Conservation (phyloP, 2,113 vertebrate genomes). For the Gymnarchus niloticus region DNA sequence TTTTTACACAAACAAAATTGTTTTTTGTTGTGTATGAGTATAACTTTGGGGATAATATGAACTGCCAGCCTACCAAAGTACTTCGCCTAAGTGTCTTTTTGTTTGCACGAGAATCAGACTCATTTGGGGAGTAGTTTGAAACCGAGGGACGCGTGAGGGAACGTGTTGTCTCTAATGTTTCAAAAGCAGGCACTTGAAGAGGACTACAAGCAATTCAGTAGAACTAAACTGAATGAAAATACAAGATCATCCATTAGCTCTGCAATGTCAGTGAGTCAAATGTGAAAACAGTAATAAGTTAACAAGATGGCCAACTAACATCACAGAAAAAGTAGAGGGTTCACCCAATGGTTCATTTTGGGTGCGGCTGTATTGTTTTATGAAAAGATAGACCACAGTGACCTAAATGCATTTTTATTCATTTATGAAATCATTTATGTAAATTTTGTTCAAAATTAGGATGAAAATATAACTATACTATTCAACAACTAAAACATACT, state of each 20-base stretch:
- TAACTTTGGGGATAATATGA: too few relatives aligned
- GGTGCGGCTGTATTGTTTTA: background rate
- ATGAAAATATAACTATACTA: background rate
- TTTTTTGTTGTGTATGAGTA: background rate
- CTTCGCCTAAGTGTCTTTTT: too few relatives aligned
- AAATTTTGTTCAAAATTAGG: conserved; percentile 7
- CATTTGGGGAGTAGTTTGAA: too few relatives aligned
- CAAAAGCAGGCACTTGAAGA: background rate
- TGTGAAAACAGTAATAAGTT: background rate
- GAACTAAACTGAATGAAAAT: background rate
- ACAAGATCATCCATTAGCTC: background rate
- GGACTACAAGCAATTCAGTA: too few relatives aligned
- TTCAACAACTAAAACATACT: background rate
- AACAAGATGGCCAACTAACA: background rate
- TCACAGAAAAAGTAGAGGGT: background rate
- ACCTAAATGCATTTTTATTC: background rate
- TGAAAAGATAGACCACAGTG: background rate
- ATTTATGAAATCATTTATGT: conserved; percentile 13
- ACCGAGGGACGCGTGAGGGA: too few relatives aligned
- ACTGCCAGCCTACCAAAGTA: background rate
- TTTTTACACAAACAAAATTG: background rate
- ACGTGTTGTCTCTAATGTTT: too few relatives aligned
- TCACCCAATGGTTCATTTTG: background rate
- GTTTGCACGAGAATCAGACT: too few relatives aligned
- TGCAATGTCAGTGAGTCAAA: background rate